Evolutionary conservation across 2,888 invertebrate species (phyloP).

Genomic region (Ecliptopera silaceata): DNA sequence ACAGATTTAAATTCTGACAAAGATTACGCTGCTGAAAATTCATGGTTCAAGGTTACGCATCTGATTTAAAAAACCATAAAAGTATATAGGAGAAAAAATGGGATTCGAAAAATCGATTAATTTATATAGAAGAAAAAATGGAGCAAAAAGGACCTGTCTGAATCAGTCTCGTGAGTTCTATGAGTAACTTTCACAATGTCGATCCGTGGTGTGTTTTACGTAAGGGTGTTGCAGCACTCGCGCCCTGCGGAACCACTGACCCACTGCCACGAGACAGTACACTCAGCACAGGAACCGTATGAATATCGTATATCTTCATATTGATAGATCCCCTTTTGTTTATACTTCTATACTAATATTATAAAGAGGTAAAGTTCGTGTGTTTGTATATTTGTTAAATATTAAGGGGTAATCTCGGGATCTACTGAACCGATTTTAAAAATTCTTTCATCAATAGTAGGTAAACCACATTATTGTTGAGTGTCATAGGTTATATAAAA

Average conservation of each 20-base stretch:
- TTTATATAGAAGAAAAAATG: not conserved
- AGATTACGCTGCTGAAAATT: too few relatives aligned
- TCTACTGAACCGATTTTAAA: too few relatives aligned
- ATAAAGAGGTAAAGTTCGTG: too few relatives aligned
- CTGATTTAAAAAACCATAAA: not conserved
- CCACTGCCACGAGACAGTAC: conserved; percentile 63
- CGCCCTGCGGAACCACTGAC: conserved; percentile 80
- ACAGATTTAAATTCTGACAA: too few relatives aligned
- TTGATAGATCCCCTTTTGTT: too few relatives aligned
- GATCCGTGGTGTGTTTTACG: conserved; percentile 70
- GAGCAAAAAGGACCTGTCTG: conserved; percentile 8
- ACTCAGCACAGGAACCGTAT: conserved; percentile 1
- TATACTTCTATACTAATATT: too few relatives aligned
- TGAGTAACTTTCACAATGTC: conserved; percentile 72
- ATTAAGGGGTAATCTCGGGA: too few relatives aligned
- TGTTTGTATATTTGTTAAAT: too few relatives aligned
- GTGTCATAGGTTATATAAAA: too few relatives aligned
- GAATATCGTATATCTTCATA: not conserved
- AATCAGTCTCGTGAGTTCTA: conserved; percentile 56
- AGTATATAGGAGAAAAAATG: not conserved
- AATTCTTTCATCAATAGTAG: too few relatives aligned
- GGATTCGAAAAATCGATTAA: not conserved
- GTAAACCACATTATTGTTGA: too few relatives aligned
- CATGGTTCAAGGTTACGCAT: too few relatives aligned
- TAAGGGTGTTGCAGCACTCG: conserved; percentile 78